These are phyloP conservation scores for Andrena camellia DNA, from an alignment of 2,888 invertebrate genomes.

Conservation along the genomic window DNA sequence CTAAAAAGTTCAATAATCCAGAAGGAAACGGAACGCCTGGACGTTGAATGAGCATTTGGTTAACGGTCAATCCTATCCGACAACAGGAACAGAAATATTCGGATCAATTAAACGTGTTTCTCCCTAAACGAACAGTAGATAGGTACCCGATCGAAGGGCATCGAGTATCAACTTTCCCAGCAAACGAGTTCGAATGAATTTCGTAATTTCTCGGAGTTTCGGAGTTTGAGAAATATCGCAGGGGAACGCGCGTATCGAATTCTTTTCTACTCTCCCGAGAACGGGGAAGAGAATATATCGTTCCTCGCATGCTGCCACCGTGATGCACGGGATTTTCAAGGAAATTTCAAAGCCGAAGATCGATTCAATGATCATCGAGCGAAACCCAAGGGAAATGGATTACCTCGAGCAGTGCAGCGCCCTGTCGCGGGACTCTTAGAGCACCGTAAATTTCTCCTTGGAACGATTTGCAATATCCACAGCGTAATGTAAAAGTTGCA, in stretches of 20 bases:
- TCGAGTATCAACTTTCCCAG: not conserved
- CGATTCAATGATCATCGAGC: not conserved
- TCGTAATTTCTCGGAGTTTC: not conserved
- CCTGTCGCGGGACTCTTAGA: not conserved
- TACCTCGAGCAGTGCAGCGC: too few relatives aligned
- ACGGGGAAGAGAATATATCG: too few relatives aligned
- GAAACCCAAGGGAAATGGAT: too few relatives aligned
- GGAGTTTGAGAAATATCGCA: not conserved
- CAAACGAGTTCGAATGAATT: not conserved
- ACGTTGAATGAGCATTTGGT: slow-evolving; percentile 20
- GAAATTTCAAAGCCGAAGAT: not conserved
- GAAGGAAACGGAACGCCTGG: not conserved
- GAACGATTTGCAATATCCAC: slow-evolving; percentile 42
- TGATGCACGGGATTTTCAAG: not conserved
- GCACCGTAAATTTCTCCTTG: not conserved
- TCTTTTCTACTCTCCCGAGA: not conserved
- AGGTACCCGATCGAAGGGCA: not conserved
- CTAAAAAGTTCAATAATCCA: slow-evolving; percentile 4
- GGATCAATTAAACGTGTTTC: slow-evolving; percentile 22
- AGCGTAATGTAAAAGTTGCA: slow-evolving; percentile 6
- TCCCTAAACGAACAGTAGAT: not conserved
- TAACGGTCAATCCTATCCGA: not conserved
- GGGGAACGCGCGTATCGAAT: slow-evolving; percentile 30
- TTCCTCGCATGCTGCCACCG: not conserved
- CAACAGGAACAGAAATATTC: not conserved